These are phyloP conservation scores for Manduca sexta DNA, from an alignment of 1,140 invertebrate genomes.

Conservation along the genomic window DNA sequence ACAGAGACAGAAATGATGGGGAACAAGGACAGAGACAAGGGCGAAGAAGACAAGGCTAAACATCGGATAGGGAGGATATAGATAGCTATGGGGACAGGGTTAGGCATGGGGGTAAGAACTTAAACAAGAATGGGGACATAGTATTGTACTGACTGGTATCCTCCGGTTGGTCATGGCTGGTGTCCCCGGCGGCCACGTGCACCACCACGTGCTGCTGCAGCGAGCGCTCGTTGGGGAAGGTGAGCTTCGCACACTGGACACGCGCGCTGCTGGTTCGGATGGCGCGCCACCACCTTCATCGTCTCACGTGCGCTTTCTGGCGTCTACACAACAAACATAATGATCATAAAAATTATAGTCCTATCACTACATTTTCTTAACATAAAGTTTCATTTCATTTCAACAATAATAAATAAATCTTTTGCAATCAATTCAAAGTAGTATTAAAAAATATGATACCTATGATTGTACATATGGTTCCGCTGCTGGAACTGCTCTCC, in stretches of 20 bases:
- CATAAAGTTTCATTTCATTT: too few relatives aligned
- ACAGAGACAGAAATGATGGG: too few relatives aligned
- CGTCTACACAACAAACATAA: constrained; percentile 25
- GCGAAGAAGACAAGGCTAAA: too few relatives aligned
- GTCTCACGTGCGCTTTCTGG: constrained; percentile 30
- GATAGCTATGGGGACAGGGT: too few relatives aligned
- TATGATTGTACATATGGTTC: constrained; percentile 61
- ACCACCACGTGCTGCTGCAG: constrained; percentile 25
- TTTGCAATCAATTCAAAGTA: too few relatives aligned
- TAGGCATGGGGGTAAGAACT: too few relatives aligned
- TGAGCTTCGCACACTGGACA: constrained; percentile 33
- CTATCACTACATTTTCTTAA: too few relatives aligned
- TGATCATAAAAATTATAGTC: too few relatives aligned
- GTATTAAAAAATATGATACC: constrained; percentile 24
- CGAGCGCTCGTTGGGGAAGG: constrained; percentile 26
- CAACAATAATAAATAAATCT: too few relatives aligned
- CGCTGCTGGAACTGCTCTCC: constrained; percentile 56
- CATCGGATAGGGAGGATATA: too few relatives aligned
- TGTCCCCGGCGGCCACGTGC: constrained; percentile 10
- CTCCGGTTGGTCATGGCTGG: not conserved
- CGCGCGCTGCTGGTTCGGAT: constrained; percentile 8
- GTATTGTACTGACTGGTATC: constrained; percentile 13
- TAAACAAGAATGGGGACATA: too few relatives aligned
- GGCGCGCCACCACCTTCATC: constrained; percentile 21
- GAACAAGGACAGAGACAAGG: too few relatives aligned